Percentiles rank a stretch among this genome's conserved stretches.
Conservation (phyloP, 2,888 invertebrate species). For the Plagodis dolabraria region DNA sequence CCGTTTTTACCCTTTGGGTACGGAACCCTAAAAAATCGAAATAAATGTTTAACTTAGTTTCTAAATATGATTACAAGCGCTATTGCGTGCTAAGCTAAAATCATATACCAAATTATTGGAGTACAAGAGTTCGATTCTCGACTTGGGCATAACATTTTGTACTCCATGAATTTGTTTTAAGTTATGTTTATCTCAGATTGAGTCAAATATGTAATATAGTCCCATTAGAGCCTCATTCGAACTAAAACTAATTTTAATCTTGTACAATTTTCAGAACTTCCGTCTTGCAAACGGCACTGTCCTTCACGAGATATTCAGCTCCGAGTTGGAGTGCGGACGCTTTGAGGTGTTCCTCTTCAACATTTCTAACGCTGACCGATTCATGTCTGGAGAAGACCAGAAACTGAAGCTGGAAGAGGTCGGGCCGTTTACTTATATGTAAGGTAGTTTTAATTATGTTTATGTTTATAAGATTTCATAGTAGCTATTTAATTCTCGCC, state of each 20-base stretch:
- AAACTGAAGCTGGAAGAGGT: conserved; percentile 89
- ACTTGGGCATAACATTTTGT: too few relatives aligned
- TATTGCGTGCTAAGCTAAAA: too few relatives aligned
- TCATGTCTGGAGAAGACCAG: conserved; percentile 85
- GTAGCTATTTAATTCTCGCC: too few relatives aligned
- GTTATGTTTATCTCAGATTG: too few relatives aligned
- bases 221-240: background rate
- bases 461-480: background rate
- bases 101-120: too few relatives aligned
- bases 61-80: too few relatives aligned
- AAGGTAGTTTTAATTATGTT: conserved; percentile 50
- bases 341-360: conserved; percentile 90
- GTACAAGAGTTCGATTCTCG: too few relatives aligned
- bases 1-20: too few relatives aligned
- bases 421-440: conserved; percentile 94
- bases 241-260: background rate
- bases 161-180: too few relatives aligned
- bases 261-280: conserved; percentile 47
- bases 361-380: conserved; percentile 90
- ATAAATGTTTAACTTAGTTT: too few relatives aligned
- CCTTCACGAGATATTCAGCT: conserved; percentile 85
- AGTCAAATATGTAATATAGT: too few relatives aligned
- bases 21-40: too few relatives aligned
- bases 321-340: conserved; percentile 74
- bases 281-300: conserved; percentile 85